These are phyloP conservation scores for Noturus placidus DNA, from an alignment of 2,113 vertebrate species.

Conservation along the genomic window DNA sequence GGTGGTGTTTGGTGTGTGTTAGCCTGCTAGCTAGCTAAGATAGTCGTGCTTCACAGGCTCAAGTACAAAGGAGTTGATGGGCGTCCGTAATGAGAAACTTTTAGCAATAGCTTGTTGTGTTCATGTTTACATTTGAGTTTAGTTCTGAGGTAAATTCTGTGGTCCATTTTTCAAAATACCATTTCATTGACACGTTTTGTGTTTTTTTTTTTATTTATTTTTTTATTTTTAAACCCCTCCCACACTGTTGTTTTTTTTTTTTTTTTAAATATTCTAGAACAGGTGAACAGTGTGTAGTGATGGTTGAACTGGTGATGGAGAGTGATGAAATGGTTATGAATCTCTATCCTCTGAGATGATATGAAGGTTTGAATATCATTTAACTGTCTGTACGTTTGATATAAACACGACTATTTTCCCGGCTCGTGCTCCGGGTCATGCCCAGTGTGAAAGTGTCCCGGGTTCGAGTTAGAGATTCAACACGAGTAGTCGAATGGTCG, in stretches of 20 bases:
- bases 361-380: not conserved
- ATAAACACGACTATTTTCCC: not conserved
- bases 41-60: not conserved
- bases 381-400: not conserved
- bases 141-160: not conserved
- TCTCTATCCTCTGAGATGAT: not conserved
- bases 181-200: not conserved
- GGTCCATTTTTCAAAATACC: not conserved
- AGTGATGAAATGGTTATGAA: not conserved
- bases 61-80: constrained; percentile 7
- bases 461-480: not conserved
- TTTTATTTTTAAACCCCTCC: not conserved
- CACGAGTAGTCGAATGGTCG: not conserved
- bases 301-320: not conserved
- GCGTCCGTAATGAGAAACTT: not conserved
- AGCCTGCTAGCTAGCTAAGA: constrained; percentile 11
- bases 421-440: not conserved
- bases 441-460: not conserved
- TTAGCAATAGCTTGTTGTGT: not conserved
- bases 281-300: not conserved
- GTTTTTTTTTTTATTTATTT: too few relatives aligned
- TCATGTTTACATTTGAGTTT: not conserved
- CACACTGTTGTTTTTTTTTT: not conserved
- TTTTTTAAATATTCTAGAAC: too few relatives aligned
- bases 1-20: not conserved